Percentiles rank a stretch among this genome's conserved stretches.
Evolutionary conservation across 1,140 invertebrate species (phyloP).

Genomic region (Dolichoris vasculosae): DNA sequence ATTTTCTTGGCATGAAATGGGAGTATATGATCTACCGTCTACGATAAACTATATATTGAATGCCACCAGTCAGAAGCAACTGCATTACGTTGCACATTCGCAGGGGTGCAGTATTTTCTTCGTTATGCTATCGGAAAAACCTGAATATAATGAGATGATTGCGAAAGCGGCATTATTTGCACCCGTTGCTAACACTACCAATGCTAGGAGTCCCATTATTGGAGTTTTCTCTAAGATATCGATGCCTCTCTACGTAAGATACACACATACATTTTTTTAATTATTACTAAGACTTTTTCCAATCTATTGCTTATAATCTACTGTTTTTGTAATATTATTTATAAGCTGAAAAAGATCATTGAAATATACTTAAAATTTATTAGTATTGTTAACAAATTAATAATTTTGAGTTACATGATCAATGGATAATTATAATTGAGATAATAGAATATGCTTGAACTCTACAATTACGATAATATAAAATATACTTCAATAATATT

Average conservation of each 20-base stretch:
- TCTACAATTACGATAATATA: background rate
- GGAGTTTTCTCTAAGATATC: conserved; percentile 60
- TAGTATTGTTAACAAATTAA: background rate
- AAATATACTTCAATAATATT: too few species aligned
- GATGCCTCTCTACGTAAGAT: conserved; percentile 61
- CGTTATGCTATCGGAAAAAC: conserved; percentile 73
- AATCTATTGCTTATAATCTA: too few species aligned
- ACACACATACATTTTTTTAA: background rate
- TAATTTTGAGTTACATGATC: background rate
- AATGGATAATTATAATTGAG: background rate
- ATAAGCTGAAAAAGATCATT: too few species aligned
- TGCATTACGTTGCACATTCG: conserved; percentile 78
- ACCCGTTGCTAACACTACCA: conserved; percentile 71
- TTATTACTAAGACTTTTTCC: too few species aligned
- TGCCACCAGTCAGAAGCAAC: conserved; percentile 69
- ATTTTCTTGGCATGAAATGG: conserved; percentile 81
- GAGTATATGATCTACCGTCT: conserved; percentile 78
- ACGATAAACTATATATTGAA: conserved; percentile 78
- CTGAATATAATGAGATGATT: conserved; percentile 76
- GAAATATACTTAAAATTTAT: too few species aligned
- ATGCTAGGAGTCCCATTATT: conserved; percentile 66
- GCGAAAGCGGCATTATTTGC: conserved; percentile 64
- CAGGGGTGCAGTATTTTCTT: conserved; percentile 78
- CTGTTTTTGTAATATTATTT: too few species aligned
- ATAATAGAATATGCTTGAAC: background rate